A percentile compares a stretch with the other conserved stretches of the same genome.
These are phyloP conservation scores for Zygogramma bicolorata DNA, from an alignment of 2,888 invertebrate species.

Conservation along the genomic window DNA sequence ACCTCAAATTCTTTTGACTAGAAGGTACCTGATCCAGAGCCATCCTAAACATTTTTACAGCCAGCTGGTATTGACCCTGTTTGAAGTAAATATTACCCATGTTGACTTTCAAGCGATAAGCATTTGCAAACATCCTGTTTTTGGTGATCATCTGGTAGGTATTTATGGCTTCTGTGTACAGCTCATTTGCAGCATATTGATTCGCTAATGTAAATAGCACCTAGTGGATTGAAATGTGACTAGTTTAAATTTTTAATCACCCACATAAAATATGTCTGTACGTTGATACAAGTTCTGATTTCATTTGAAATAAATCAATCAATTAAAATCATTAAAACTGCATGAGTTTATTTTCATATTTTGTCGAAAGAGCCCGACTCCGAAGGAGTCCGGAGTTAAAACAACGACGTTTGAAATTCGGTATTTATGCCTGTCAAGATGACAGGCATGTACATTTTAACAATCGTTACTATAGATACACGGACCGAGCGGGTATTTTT, in stretches of 20 bases:
- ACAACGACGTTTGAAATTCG: too few species aligned
- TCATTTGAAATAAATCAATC: too few species aligned
- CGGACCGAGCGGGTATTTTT: too few species aligned
- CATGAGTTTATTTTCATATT: too few species aligned
- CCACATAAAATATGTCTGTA: too few species aligned
- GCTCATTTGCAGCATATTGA: conserved; percentile 93
- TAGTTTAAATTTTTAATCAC: background rate
- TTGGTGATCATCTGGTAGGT: conserved; percentile 95
- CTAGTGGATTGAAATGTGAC: conserved; percentile 67
- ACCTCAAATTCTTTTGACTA: conserved; percentile 92
- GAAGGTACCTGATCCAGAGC: conserved; percentile 96
- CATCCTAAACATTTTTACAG: conserved; percentile 98
- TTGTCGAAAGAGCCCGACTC: too few species aligned
- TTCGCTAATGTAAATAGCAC: conserved; percentile 96
- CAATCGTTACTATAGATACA: too few species aligned
- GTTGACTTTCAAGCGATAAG: conserved; percentile 93
- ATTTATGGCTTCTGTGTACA: conserved; percentile 95
- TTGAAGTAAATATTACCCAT: conserved; percentile 98
- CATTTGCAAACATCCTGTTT: conserved; percentile 94
- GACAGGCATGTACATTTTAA: too few species aligned
- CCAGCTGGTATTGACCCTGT: conserved; percentile 93
- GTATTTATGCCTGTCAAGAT: too few species aligned
- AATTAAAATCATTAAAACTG: too few species aligned
- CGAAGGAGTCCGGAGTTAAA: too few species aligned
- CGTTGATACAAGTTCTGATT: too few species aligned